Base-by-base conservation (phyloP, 2,888 invertebrate genomes). In the Mellilla xanthometata region DNA sequence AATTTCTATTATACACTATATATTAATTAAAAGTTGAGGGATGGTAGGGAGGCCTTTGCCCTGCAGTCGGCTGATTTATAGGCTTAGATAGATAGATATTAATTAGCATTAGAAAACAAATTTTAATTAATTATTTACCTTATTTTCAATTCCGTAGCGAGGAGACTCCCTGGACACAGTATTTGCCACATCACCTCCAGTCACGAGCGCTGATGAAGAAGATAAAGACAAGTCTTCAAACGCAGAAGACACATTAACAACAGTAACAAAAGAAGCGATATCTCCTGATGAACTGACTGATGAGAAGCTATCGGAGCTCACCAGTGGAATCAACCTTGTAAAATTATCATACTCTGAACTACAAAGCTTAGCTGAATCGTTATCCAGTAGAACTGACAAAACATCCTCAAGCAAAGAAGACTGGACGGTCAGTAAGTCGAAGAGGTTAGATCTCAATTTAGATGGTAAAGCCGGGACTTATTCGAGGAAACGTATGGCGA, bases 111-210 rank as follows among this genome's bases (percentile, higher is more conserved):
- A 1, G 8, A 7, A 4, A 24, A 24, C 3, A 1, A 24, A 24
- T 19, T 6, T 31, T 3, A 12, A 3, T 12, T 33, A 8, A 13
- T 13, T 5, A 1, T 3, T 10, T 22, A 19, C 1, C 7, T 7
- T 7, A 2, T 3, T 6, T 13, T 11, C 23, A 31, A 19, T 44
- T 54, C 81, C 79, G n/a, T 72, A 93, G 93, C 88, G 93, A 60
- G 93, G 93, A 19, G 93, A 93, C 68, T 93, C 93, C 0, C 72
- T 93, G 52, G 93, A 93, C 49, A 93, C 93, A 1, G 92, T 94
- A 15, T 92, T 93, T 54, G 91, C 92, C 31, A 91, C 92, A 36
- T 92, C 93, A 8, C 93, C 93, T n/a, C 88, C 87, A 23, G 83
- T 80, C 35, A 68, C 68, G 29, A 82, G 81, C 32, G 72, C 63